Evolutionary conservation across 2,797 vertebrate genomes (phyloP), one percentile per base, ranked within the genome.

Genomic region (Myiotriccus ornatus): DNA sequence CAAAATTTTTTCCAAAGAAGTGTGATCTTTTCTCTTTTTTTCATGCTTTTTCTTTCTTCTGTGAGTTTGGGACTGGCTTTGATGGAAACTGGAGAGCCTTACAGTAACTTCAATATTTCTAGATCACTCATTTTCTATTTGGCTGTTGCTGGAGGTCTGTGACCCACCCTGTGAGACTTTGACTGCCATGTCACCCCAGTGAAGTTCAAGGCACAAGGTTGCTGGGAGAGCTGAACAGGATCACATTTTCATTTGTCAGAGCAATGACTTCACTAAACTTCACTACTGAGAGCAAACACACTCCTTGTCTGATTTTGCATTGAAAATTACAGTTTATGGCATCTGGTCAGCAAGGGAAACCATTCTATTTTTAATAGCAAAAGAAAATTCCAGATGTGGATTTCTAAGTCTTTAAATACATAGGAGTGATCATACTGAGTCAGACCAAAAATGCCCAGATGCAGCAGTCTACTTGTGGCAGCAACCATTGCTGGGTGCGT

Each of bases 401-500:
- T 76, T 94, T 89, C 27, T 71, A 27, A 67, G 32, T 63, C 62
- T 84, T 82, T 50, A 57, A 75, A 82, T 79, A n/a, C 12, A 23
- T 1, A 47, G 20, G 14, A 64, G 14, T 30, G 37, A 20, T 47
- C 14, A 34, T 41, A 64, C 2, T 5, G 70, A 53, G 34, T 56
- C 39, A 82, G 46, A 82, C 3, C 4, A 62, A 59, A 84, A 67
- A 10, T 24, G 16, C 9, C 4, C 1, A 2, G 16, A 39, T 34
- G 49, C 8, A 83, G 50, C 20, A 21, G 23, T 21, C 30, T 52
- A 23, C 41, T 35, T 62, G 30, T 32, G 34, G n/a, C 63, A 85
- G 53, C 15, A 63, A 2, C 44, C 21, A 7, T 23, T 46, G 65
- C 9, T 8, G 14, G 23, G 23, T 21, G 50, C 0, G 0, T 1